These are phyloP conservation scores for Aleiodes testaceus DNA, from an alignment of 2,888 invertebrate species.

Conservation along the genomic window DNA sequence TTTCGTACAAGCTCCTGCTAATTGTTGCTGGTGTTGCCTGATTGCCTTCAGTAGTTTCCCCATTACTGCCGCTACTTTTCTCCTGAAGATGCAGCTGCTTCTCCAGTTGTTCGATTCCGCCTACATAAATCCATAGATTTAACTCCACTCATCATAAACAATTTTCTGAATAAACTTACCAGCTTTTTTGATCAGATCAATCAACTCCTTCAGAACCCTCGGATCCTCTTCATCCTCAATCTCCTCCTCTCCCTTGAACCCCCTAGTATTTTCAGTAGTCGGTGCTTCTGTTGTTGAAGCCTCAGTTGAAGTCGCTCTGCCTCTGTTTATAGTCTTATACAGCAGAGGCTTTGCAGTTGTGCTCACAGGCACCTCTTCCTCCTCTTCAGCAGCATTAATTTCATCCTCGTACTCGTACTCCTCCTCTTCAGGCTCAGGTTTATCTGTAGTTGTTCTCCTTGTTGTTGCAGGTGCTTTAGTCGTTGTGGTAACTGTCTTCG, in stretches of 20 bases:
- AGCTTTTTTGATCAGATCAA: constrained; percentile 88
- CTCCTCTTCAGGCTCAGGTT: constrained; percentile 70
- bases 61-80: constrained; percentile 58
- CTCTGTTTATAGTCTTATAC: constrained; percentile 68
- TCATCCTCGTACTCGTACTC: constrained; percentile 73
- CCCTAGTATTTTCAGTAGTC: constrained; percentile 41
- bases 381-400: constrained; percentile 74
- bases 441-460: constrained; percentile 73
- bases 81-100: constrained; percentile 80
- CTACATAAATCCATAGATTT: constrained; percentile 66
- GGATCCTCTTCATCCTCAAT: constrained; percentile 81
- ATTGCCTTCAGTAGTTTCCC: constrained; percentile 52
- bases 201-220: constrained; percentile 86
- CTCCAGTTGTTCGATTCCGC: constrained; percentile 89
- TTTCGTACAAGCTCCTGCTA: constrained; percentile 84
- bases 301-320: constrained; percentile 61
- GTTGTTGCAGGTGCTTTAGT: constrained; percentile 75
- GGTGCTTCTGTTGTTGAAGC: constrained; percentile 55
- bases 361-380: constrained; percentile 71
- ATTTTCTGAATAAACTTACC: constrained; percentile 73
- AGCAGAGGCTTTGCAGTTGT: constrained; percentile 63
- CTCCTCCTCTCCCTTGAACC: constrained; percentile 49
- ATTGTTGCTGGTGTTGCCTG: constrained; percentile 79
- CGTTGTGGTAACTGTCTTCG: constrained; percentile 74
- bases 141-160: background rate